These are phyloP conservation scores for Liodrosophila aerea DNA, from an alignment of 2,888 invertebrate genomes.

Conservation along the genomic window DNA sequence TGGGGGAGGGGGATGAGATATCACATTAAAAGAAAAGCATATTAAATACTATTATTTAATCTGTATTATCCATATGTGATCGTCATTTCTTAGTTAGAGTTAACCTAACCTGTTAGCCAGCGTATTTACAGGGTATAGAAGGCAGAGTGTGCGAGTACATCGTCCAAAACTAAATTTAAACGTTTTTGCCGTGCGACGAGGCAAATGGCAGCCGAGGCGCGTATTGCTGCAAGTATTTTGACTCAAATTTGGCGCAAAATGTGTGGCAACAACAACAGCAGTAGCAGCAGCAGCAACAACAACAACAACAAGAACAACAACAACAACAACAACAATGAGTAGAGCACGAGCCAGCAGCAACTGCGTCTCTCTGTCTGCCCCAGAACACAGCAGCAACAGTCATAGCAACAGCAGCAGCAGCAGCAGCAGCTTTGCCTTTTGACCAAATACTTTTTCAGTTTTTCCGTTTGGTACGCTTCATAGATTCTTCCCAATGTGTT, in stretches of 20 bases:
- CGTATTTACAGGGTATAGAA: conserved; percentile 2
- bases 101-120: too few relatives aligned
- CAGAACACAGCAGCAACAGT: conserved; percentile 22
- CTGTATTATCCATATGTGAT: too few relatives aligned
- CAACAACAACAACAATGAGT: conserved; percentile 1
- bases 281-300: conserved; percentile 10
- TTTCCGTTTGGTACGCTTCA: conserved; percentile 9
- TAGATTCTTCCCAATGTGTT: conserved; percentile 32
- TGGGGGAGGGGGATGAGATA: too few relatives aligned
- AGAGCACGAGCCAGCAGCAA: conserved; percentile 6
- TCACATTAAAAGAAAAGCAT: too few relatives aligned
- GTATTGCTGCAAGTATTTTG: conserved; percentile 51
- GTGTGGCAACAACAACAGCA: conserved; percentile 38
- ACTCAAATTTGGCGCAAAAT: conserved; percentile 61
- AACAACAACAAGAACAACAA: conserved; percentile 21
- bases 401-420: conserved; percentile 19
- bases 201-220: conserved; percentile 29
- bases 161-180: conserved; percentile 49
- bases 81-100: too few relatives aligned
- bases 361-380: conserved; percentile 14
- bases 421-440: conserved; percentile 15
- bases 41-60: too few relatives aligned
- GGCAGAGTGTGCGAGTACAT: conserved; percentile 31
- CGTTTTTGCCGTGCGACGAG: conserved; percentile 3
- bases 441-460: conserved; percentile 41